phyloP scores from a whole-genome alignment of 2,888 invertebrate species.

The Chalcosyrphus nemorum region DNA sequence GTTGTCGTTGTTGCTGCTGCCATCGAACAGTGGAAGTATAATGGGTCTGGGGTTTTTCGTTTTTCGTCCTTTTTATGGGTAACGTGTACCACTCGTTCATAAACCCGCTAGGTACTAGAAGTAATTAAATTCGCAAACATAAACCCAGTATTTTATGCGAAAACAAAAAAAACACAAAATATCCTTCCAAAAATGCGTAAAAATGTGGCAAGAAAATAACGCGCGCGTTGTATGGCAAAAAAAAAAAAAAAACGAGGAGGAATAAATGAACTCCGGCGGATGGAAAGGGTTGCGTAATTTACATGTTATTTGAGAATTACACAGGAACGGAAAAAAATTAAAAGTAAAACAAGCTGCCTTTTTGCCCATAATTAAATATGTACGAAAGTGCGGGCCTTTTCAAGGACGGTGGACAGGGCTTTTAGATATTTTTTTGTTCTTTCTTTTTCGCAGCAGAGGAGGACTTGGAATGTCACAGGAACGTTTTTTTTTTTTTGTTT shows the following conservation, averaged over 20 bases:
- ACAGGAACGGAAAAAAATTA: neutral
- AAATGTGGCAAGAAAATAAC: constrained; percentile 26
- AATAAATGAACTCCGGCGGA: constrained; percentile 20
- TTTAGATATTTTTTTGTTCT: neutral
- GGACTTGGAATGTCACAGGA: neutral
- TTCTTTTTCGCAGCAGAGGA: neutral
- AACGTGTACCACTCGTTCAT: constrained; percentile 8
- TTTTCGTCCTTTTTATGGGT: neutral
- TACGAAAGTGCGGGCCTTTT: constrained; percentile 9
- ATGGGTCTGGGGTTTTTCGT: neutral
- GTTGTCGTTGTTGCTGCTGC: neutral
- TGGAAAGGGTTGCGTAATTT: constrained; percentile 59
- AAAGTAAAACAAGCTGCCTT: constrained; percentile 14
- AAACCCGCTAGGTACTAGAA: constrained; percentile 26
- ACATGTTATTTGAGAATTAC: constrained; percentile 50
- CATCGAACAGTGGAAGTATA: neutral
- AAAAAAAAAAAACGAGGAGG: too few species aligned
- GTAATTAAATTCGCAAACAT: constrained; percentile 57
- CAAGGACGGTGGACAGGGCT: neutral
- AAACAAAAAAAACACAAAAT: neutral
- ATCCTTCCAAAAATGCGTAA: constrained; percentile 15
- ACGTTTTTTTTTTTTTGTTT: neutral
- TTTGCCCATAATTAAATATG: constrained; percentile 12
- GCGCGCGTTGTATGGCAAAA: neutral
- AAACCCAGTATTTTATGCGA: constrained; percentile 36